Conservation (phyloP, 2,113 vertebrate genomes). For the Hippocampus barbouri region DNA sequence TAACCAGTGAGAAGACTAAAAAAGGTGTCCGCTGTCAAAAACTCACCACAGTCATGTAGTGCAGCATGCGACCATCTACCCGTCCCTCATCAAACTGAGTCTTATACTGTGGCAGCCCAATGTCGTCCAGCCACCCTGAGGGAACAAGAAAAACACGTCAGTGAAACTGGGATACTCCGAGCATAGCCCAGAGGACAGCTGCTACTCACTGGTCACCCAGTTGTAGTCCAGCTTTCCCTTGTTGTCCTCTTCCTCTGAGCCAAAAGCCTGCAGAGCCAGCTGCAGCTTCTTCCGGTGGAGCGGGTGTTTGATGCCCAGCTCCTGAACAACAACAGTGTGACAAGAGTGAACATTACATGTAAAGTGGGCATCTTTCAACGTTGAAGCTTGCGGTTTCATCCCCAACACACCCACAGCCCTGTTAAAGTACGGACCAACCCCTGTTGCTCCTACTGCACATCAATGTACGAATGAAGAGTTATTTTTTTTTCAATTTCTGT, state of each 20-base stretch:
- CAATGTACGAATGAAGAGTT: not conserved
- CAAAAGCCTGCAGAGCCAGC: slow-evolving; percentile 89
- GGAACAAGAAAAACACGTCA: not conserved
- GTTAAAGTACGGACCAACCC: not conserved
- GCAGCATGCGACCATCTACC: slow-evolving; percentile 93
- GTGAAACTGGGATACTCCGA: not conserved
- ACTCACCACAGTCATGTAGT: slow-evolving; percentile 96
- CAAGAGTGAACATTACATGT: not conserved
- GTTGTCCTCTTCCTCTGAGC: slow-evolving; percentile 93
- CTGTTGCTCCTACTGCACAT: not conserved
- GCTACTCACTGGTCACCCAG: slow-evolving; percentile 92
- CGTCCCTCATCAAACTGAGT: slow-evolving; percentile 96
- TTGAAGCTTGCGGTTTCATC: too few species aligned
- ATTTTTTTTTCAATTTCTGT: not conserved
- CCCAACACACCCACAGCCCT: not conserved
- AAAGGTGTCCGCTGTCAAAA: not conserved
- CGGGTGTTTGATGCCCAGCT: slow-evolving; percentile 91
- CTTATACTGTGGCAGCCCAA: slow-evolving; percentile 96
- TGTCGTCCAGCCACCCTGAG: slow-evolving; percentile 96
- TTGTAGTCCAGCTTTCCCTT: slow-evolving; percentile 93
- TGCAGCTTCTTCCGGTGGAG: slow-evolving; percentile 96
- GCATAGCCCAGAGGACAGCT: not conserved
- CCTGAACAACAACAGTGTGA: slow-evolving; percentile 65
- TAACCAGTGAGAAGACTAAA: not conserved
- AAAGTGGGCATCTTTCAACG: not conserved